phyloP scores from a whole-genome alignment of 1,140 invertebrate genomes.

The Drosophila orena region DNA sequence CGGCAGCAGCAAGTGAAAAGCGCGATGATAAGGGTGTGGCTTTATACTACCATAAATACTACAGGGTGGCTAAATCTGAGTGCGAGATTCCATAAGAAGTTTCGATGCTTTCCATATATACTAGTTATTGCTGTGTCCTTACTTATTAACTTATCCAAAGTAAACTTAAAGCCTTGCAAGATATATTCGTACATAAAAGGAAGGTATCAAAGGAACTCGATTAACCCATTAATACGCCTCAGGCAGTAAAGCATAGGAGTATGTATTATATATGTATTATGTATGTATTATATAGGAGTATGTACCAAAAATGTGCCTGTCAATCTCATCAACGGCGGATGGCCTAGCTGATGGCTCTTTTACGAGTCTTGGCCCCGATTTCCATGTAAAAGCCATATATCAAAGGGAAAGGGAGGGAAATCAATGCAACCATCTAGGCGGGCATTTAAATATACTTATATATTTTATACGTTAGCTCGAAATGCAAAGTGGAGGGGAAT shows the following conservation, averaged over 20 bases:
- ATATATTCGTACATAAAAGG: too few species aligned
- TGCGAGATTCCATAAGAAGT: background rate
- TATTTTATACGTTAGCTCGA: conserved; percentile 12
- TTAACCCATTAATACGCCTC: conserved; percentile 30
- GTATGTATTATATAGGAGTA: too few species aligned
- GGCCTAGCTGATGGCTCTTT: conserved; percentile 22
- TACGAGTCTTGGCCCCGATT: conserved; percentile 41
- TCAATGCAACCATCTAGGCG: conserved; percentile 43
- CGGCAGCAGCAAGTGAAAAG: conserved; percentile 61
- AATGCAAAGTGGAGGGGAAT: conserved; percentile 34
- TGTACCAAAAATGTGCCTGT: conserved; percentile 27
- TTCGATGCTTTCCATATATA: too few species aligned
- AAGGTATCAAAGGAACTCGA: background rate
- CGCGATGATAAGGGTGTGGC: conserved; percentile 25
- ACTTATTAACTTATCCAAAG: too few species aligned
- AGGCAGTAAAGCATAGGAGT: too few species aligned
- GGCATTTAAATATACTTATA: conserved; percentile 61
- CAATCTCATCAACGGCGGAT: conserved; percentile 28
- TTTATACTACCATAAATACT: too few species aligned
- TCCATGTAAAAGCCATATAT: conserved; percentile 60
- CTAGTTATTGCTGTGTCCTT: too few species aligned
- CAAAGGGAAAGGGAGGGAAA: conserved; percentile 36
- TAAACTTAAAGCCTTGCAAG: too few species aligned
- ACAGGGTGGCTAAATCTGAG: conserved; percentile 13
- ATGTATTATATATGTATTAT: too few species aligned